These are phyloP conservation scores for Criorhina ranunculi DNA, from an alignment of 2,888 invertebrate species.

Conservation along the genomic window DNA sequence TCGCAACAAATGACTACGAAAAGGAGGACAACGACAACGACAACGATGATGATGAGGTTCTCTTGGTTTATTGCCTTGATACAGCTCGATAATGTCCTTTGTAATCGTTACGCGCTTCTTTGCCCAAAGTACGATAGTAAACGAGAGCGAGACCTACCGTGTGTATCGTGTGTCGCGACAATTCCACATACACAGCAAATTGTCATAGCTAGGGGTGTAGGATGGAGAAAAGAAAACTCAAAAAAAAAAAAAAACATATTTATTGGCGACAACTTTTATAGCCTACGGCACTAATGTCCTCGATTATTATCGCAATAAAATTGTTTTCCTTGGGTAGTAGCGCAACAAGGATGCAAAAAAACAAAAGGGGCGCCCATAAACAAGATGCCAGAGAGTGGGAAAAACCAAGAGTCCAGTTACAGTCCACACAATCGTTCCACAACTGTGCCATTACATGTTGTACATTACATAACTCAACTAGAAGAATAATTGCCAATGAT, in stretches of 20 bases:
- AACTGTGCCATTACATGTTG: conserved; percentile 50
- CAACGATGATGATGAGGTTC: conserved; percentile 35
- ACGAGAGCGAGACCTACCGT: conserved; percentile 29
- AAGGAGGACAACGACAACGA: background rate
- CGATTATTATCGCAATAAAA: conserved; percentile 76
- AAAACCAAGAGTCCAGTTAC: background rate
- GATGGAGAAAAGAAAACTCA: conserved; percentile 10
- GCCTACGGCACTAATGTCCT: conserved; percentile 76
- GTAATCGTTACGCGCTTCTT: conserved; percentile 45
- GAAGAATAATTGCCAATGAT: conserved; percentile 59
- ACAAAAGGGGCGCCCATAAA: conserved; percentile 31
- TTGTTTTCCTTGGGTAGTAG: conserved; percentile 44
- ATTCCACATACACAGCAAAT: conserved; percentile 49
- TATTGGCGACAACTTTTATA: conserved; percentile 75
- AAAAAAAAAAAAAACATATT: conserved; percentile 72
- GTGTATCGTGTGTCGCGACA: conserved; percentile 61
- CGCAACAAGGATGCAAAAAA: conserved; percentile 55
- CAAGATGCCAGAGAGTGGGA: conserved; percentile 32
- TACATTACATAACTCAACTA: conserved; percentile 49
- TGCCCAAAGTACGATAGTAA: conserved; percentile 24
- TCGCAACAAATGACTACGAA: conserved; percentile 63
- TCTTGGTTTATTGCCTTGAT: conserved; percentile 53
- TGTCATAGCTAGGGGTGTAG: conserved; percentile 12
- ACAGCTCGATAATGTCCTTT: conserved; percentile 59
- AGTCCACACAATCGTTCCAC: background rate